Evolutionary conservation across 2,888 invertebrate genomes (phyloP), one percentile per base, ranked within the genome.

Genomic region (Melanargia galathea): DNA sequence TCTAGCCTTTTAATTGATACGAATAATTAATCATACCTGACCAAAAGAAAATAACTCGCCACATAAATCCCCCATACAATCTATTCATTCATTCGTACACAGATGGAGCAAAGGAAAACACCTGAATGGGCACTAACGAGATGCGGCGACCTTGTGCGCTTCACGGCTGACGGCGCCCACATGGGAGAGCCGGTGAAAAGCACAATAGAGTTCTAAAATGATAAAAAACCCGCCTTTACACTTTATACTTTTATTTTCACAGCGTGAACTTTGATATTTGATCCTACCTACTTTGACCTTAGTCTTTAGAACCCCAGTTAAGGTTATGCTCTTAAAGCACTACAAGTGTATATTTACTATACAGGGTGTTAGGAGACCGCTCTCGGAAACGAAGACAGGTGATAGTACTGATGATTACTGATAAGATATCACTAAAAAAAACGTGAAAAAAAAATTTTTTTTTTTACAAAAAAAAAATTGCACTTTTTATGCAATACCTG

Each of bases 51-150:
- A 43, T 48, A 13, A 1, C n/a, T n/a, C n/a, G n/a, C 24, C 24
- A 24, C n/a, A 24, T 22, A 43, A 30, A 43, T 43, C 43, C 20
- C 0, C 18, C 52, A 20, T 35, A 20, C 52, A 52, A 58, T 4
- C 48, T 18, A 48, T 48, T 48, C 35, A 58, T 46, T 58, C 33
- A 24, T n/a, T 16, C 16, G 22, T 35, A n/a, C 46, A 3, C 33
- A 48, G 48, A 48, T 35, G 35, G 20, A 26, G 26, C 18, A 60
- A 60, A 59, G 40, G 38, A n/a, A 60, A 60, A 51, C 30, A 10
- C 20, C 55, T 48, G 63, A 63, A 63, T 59, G 59, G 54, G 16
- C 59, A n/a, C 52, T 59, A 63, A 63, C 54, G 58, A 63, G 54
- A 59, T 63, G 52, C 52, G 40, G 60, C 33, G 60, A 60, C 60